Evolutionary conservation across 2,888 invertebrate genomes (phyloP).

Genomic region (Chymomyza fuscimana): DNA sequence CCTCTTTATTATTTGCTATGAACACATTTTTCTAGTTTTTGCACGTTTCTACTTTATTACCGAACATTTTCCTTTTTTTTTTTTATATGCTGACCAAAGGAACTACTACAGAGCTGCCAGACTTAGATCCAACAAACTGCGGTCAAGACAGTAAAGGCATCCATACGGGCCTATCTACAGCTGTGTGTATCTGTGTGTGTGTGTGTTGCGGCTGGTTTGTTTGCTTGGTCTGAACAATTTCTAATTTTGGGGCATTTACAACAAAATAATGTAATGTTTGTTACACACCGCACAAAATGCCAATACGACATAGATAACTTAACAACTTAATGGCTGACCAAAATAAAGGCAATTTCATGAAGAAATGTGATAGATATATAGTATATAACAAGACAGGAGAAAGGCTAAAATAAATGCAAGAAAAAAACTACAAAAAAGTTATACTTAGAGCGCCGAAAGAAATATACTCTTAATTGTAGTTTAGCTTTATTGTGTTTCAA

Average conservation of each 20-base stretch:
- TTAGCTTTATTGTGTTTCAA: no score
- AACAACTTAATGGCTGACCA: slow-evolving; percentile 72
- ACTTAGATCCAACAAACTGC: slow-evolving; percentile 43
- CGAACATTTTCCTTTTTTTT: slow-evolving; percentile 51
- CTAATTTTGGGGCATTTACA: slow-evolving; percentile 66
- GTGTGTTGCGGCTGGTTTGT: slow-evolving; percentile 19
- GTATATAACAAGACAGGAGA: background rate
- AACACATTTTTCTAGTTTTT: slow-evolving; percentile 72
- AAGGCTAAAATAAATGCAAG: background rate
- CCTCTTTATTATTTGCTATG: slow-evolving; percentile 67
- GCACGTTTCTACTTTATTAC: slow-evolving; percentile 73
- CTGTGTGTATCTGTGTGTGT: slow-evolving; percentile 15
- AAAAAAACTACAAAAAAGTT: background rate
- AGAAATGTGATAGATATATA: slow-evolving; percentile 2
- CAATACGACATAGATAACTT: slow-evolving; percentile 69
- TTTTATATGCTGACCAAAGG: slow-evolving; percentile 55
- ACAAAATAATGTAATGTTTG: slow-evolving; percentile 69
- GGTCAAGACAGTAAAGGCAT: slow-evolving; percentile 42
- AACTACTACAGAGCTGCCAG: background rate
- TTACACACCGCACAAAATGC: slow-evolving; percentile 56
- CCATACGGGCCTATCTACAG: background rate
- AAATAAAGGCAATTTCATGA: slow-evolving; percentile 47
- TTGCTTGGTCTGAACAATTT: slow-evolving; percentile 47
- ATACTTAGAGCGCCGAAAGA: no score
- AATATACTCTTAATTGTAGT: no score